Evolutionary conservation across 2,888 invertebrate species (phyloP).

Genomic region (Megaustenia siamemsis): DNA sequence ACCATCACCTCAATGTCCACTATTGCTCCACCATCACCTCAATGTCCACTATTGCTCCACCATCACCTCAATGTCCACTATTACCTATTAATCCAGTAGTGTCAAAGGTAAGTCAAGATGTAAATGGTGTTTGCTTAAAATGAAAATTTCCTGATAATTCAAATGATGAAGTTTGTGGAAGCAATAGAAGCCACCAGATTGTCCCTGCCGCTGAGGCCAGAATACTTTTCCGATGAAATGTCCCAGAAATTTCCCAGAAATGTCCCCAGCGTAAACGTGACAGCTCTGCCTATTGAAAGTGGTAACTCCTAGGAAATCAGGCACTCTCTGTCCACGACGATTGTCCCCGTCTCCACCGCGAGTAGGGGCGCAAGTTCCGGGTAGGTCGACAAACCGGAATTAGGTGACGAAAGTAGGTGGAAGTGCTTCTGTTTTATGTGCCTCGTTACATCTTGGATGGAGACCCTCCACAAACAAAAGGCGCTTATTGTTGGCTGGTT

Average conservation of each 20-base stretch:
- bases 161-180: too few relatives aligned
- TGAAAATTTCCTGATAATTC: too few relatives aligned
- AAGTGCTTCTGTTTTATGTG: neutral
- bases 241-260: neutral
- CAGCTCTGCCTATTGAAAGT: neutral
- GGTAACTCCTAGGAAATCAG: neutral
- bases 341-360: neutral
- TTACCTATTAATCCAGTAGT: too few relatives aligned
- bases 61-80: too few relatives aligned
- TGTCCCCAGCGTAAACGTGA: neutral
- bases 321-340: neutral
- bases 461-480: neutral
- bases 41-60: too few relatives aligned
- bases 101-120: too few relatives aligned
- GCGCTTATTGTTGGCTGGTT: neutral
- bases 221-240: neutral
- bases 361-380: neutral
- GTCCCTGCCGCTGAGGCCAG: neutral
- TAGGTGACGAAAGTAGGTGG: conserved; percentile 39
- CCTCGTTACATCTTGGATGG: neutral
- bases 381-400: neutral
- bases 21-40: too few relatives aligned
- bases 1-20: too few relatives aligned
- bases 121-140: too few relatives aligned
- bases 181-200: too few relatives aligned